phyloP scores from a whole-genome alignment of 2,888 invertebrate species.

The Plebejus melissa region DNA sequence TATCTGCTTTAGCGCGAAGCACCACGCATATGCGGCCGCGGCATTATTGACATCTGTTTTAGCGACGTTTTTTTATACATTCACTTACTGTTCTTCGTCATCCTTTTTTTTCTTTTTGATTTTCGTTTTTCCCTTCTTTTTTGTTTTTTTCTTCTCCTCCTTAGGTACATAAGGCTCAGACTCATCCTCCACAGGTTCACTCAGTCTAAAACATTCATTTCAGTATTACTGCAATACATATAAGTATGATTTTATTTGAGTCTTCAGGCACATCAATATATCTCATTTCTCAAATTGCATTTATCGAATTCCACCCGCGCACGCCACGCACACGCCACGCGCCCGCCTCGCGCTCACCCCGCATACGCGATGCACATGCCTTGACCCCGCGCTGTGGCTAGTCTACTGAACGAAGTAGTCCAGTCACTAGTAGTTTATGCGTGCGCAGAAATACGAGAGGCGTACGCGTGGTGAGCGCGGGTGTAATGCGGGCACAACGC shows the following conservation, averaged over 20 bases:
- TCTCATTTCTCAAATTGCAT: too few species aligned
- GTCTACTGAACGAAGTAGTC: not conserved
- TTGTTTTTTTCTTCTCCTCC: conserved; percentile 33
- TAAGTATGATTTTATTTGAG: too few species aligned
- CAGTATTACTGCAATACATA: too few species aligned
- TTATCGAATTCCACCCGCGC: too few species aligned
- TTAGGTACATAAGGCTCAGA: not conserved
- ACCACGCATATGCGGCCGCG: too few species aligned
- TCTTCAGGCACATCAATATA: too few species aligned
- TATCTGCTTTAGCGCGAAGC: too few species aligned
- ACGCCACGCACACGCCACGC: too few species aligned
- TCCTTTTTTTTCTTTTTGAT: conserved; percentile 42
- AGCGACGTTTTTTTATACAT: not conserved
- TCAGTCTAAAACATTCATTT: conserved; percentile 33
- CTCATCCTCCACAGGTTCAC: conserved; percentile 30
- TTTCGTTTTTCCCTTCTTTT: conserved; percentile 47
- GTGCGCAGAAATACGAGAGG: not conserved
- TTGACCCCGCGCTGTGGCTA: too few species aligned
- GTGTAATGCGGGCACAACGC: not conserved
- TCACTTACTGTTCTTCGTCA: conserved; percentile 23
- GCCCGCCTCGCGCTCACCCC: too few species aligned
- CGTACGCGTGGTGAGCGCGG: not conserved
- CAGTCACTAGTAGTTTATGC: too few species aligned
- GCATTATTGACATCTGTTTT: not conserved
- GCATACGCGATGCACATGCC: too few species aligned